Evolutionary conservation across 2,113 vertebrate genomes (phyloP).

Genomic region (Edolisoma coerulescens): DNA sequence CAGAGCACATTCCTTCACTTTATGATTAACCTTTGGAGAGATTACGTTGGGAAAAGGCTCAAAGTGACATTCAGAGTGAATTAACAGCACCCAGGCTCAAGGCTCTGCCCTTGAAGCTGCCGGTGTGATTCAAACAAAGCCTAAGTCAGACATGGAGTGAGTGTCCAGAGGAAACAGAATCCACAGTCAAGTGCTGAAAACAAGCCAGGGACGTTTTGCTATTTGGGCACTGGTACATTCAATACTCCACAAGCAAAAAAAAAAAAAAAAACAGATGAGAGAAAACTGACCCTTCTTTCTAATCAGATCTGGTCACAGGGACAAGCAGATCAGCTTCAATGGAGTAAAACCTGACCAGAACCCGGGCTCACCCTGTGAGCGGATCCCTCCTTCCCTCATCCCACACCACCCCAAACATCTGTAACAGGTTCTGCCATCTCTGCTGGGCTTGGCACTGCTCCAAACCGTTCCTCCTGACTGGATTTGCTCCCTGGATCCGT

Average conservation of each 20-base stretch:
- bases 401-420: neutral
- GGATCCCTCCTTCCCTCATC: neutral
- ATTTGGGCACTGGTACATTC: neutral
- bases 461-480: neutral
- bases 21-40: constrained; percentile 63
- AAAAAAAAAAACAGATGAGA: neutral
- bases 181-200: neutral
- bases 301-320: neutral
- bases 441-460: neutral
- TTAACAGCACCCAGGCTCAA: neutral
- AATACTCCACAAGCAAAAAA: neutral
- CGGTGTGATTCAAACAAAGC: constrained; percentile 14
- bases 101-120: constrained; percentile 30
- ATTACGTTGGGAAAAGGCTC: constrained; percentile 27
- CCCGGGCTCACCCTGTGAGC: fast-evolving
- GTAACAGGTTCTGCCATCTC: constrained; percentile 1
- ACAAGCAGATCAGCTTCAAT: neutral
- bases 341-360: neutral
- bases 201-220: neutral
- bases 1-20: constrained; percentile 67
- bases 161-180: constrained; percentile 8
- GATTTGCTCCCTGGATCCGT: constrained; percentile 11
- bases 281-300: neutral
- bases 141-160: neutral
- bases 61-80: constrained; percentile 35